Percentiles rank a stretch among this genome's conserved stretches.
These are phyloP conservation scores for Taxidea taxus DNA, from an alignment of 2,113 vertebrate species.

Conservation along the genomic window DNA sequence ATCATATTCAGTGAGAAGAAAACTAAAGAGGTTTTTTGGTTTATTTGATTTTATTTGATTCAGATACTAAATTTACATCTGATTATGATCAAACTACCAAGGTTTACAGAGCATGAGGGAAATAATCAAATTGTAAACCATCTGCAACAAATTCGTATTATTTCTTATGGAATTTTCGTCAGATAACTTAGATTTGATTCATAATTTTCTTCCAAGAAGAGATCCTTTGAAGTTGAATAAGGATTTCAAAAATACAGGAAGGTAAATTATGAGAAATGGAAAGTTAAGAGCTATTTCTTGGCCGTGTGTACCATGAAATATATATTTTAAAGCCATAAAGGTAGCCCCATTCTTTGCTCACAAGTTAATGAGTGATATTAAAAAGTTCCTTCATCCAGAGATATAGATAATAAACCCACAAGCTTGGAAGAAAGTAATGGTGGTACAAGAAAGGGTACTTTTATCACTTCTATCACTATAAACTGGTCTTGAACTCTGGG, in stretches of 20 bases:
- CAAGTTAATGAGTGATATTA: background rate
- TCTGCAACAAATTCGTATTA: background rate
- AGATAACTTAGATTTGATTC: background rate
- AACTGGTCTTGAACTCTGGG: background rate
- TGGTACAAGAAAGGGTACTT: background rate
- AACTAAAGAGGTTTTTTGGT: background rate
- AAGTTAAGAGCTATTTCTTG: background rate
- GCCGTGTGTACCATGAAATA: background rate
- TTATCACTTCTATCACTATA: no score
- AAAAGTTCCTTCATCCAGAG: background rate
- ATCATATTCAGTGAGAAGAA: background rate
- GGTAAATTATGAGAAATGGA: background rate
- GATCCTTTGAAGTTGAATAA: background rate
- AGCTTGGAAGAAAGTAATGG: background rate
- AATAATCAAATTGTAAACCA: background rate
- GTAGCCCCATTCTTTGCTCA: background rate
- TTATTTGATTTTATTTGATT: conserved; percentile 30
- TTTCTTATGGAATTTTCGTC: background rate
- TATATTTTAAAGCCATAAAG: background rate
- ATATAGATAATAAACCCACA: background rate
- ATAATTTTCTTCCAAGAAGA: conserved; percentile 32
- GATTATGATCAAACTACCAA: background rate
- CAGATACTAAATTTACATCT: background rate
- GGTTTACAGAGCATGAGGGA: background rate
- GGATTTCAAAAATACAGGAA: background rate